Percentiles rank a stretch among this genome's conserved stretches.
Evolutionary conservation across 2,888 invertebrate species (phyloP).

Genomic region (Phrixothrix hirtus): DNA sequence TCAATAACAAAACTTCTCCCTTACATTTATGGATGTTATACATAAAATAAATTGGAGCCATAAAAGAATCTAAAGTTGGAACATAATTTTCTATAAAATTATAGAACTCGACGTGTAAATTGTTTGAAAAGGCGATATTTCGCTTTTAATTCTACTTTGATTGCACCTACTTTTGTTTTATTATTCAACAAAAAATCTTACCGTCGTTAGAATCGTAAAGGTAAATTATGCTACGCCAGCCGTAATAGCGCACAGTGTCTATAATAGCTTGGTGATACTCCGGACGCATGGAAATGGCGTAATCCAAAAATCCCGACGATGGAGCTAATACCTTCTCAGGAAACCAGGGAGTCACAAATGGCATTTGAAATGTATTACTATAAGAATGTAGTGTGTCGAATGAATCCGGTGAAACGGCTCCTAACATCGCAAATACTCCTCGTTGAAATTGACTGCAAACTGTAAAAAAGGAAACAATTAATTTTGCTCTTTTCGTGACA

Average conservation of each 20-base stretch:
- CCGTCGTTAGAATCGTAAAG: conserved; percentile 91
- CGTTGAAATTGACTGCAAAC: conserved; percentile 90
- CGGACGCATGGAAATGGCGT: conserved; percentile 91
- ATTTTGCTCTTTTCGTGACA: background rate
- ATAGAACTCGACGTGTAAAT: no score
- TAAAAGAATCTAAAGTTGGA: no score
- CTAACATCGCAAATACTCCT: conserved; percentile 88
- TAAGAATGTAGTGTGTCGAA: conserved; percentile 93
- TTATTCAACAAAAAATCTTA: no score
- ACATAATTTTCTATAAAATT: no score
- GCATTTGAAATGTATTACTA: conserved; percentile 94
- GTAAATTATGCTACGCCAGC: conserved; percentile 87
- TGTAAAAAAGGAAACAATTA: conserved; percentile 57
- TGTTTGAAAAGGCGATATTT: no score
- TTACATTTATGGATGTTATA: no score
- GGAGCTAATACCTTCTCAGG: conserved; percentile 90
- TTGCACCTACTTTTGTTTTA: no score
- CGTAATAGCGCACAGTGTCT: conserved; percentile 90
- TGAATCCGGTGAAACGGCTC: conserved; percentile 90
- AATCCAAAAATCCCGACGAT: conserved; percentile 86
- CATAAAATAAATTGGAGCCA: no score
- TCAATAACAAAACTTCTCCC: no score
- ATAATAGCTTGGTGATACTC: conserved; percentile 95
- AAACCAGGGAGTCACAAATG: conserved; percentile 92
- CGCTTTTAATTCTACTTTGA: no score